Evolutionary conservation across 2,797 vertebrate genomes (phyloP).

Genomic region (Amazona ochrocephala): DNA sequence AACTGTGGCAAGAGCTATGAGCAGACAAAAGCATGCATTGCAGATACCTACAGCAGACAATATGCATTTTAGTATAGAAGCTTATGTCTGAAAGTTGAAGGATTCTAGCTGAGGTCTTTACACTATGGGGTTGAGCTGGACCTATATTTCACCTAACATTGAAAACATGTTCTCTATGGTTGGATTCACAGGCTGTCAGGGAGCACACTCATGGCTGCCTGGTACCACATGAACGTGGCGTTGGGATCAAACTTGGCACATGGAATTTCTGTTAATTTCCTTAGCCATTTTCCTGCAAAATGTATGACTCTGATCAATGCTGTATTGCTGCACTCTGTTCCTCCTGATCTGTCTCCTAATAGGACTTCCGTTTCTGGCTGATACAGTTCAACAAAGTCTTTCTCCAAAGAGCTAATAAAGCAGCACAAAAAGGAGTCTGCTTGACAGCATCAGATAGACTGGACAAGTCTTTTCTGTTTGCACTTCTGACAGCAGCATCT

Average conservation of each 20-base stretch:
- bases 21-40: fast-evolving
- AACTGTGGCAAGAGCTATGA: not conserved
- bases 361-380: not conserved
- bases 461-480: not conserved
- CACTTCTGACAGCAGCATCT: not conserved
- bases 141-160: not conserved
- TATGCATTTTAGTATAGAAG: not conserved
- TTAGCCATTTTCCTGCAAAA: not conserved
- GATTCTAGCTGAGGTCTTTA: not conserved
- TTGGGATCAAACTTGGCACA: not conserved
- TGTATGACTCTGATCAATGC: not conserved
- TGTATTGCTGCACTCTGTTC: not conserved
- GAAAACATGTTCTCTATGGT: not conserved
- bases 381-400: not conserved
- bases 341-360: not conserved
- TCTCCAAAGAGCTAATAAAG: not conserved
- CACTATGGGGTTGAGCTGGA: fast-evolving
- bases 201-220: not conserved
- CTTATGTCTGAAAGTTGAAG: not conserved
- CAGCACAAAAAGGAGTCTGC: not conserved
- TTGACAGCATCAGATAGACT: not conserved
- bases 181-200: not conserved
- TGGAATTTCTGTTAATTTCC: not conserved
- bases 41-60: not conserved
- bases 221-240: fast-evolving